Evolutionary conservation across 64 coral and sea anemone genomes (phyloP).

Genomic region (Platygyra sinensis): DNA sequence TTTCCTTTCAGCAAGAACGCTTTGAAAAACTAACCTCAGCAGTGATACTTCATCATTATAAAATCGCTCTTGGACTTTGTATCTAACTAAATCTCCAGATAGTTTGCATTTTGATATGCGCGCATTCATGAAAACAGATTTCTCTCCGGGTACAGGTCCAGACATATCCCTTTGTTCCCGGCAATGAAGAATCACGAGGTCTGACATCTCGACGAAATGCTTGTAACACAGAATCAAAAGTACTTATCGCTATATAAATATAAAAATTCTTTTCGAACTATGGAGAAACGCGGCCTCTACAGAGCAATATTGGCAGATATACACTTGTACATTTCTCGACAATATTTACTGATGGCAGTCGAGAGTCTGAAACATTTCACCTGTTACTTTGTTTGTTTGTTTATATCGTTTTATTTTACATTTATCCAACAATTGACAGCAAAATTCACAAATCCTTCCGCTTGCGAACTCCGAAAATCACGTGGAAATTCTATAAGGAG

Average conservation of each 20-base stretch:
- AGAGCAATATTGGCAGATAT: not conserved
- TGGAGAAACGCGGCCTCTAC: not conserved
- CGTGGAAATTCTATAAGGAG: too few relatives aligned
- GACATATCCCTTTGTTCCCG: slow-evolving; percentile 3
- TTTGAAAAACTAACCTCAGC: not conserved
- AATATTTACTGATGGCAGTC: not conserved
- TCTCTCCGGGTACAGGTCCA: not conserved
- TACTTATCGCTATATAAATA: not conserved
- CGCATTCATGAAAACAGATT: not conserved
- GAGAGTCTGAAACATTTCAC: not conserved
- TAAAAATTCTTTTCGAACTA: not conserved
- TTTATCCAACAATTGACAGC: not conserved
- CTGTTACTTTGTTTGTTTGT: not conserved
- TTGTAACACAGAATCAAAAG: not conserved
- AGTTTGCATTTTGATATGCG: not conserved
- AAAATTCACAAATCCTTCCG: not conserved
- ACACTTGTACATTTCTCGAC: not conserved
- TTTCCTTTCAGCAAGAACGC: slow-evolving; percentile 3
- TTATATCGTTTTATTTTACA: not conserved
- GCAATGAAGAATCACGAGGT: not conserved
- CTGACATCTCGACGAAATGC: not conserved
- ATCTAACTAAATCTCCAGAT: not conserved
- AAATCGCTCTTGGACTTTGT: not conserved
- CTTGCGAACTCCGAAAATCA: not conserved
- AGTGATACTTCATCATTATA: not conserved